Base-by-base conservation (phyloP, 2,113 vertebrate genomes). In the Regulus satrapa region DNA sequence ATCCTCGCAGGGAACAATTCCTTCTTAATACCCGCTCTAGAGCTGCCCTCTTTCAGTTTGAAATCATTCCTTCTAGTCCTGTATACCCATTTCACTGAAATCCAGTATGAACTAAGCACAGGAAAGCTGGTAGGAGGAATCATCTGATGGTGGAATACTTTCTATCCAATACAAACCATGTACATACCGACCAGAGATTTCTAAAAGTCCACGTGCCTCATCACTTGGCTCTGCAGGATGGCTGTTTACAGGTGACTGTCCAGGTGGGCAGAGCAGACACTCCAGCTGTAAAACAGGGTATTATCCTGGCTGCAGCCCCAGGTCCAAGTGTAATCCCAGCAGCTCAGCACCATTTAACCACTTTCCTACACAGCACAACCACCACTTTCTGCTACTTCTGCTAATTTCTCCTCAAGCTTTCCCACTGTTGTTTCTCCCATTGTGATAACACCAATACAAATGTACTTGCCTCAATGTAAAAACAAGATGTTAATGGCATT, bases 401-500 rank as follows among this genome's bases (percentile, higher is more conserved):
- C 14, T 46, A 25, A 49, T 63, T 68, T 59, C 29, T 77, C 29
- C 34, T n/a, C 26, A 14, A 16, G 18, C 7, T 55, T 61, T 74
- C 21, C 15, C 26, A 31, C 52, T 51, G 32, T 14, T 34, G 7
- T 34, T 71, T 52, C 15, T 40, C 38, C 41, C 26, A 31, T 24
- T 34, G 14, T 43, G n/a, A 5, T 15, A 41, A 51, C 17, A 63
- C 15, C 32, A 34, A 32, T 13, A 32, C 18, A 81, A 38, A 61
- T 14, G 18, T 23, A 68, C 9, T 23, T 40, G 24, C 46, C 8
- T 17, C 52, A 32, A 48, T 1, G 36, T 4, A 21, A 16, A 41
- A 73, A 5, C 8, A 26, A 56, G 29, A 29, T 45, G 19, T 29
- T 48, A 62, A 74, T 0, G 0, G 18, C 6, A 64, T 40, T 38